Base-by-base conservation (phyloP, 2,888 invertebrate species). In the Altica lythri region DNA sequence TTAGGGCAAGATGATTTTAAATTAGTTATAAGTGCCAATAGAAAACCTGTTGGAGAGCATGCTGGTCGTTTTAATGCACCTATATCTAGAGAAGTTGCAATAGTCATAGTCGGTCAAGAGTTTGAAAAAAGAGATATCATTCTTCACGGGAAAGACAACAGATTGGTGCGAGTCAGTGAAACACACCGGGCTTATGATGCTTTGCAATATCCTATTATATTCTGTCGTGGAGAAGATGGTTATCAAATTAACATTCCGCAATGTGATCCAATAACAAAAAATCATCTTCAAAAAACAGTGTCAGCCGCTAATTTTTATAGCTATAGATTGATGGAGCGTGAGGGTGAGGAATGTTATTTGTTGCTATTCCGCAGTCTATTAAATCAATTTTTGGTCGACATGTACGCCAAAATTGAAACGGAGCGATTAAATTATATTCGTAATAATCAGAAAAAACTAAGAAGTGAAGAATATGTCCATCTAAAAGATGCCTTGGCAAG, bases 331-430 rank as follows among this genome's bases (percentile, higher is more conserved):
- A 38, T 38, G 19, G 38, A 38, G 22, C 51, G 70, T 12, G 30
- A 55, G 44, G 51, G 55, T 32, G 55, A 50, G 32, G 53, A 62
- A 10, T 71, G 72, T 52, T 44, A 64, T 50, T 59, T 75, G 13
- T 43, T 70, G 32, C 30, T 53, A 34, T 72, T 35, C 59, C 63
- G 70, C 5, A 45, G 54, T 14, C 46, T 75, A 4, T 70, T 68
- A 49, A 65, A 72, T 37, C 74, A 75, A 54, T 75, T 58, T 56
- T 49, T 63, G n/a, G 74, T 75, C 22, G 27, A 27, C n/a, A 27
- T 72, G 72, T 75, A 73, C 55, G 72, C 60, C 0, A 75, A 75
- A 67, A 68, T 75, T 8, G 73, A 75, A 57, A 68, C 61, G 4
- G 73, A 74, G 65, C 67, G 72, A 53, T 58, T 27, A n/a, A 19